phyloP scores from a whole-genome alignment of 2,888 invertebrate genomes.

The Epirrhoe alternata region DNA sequence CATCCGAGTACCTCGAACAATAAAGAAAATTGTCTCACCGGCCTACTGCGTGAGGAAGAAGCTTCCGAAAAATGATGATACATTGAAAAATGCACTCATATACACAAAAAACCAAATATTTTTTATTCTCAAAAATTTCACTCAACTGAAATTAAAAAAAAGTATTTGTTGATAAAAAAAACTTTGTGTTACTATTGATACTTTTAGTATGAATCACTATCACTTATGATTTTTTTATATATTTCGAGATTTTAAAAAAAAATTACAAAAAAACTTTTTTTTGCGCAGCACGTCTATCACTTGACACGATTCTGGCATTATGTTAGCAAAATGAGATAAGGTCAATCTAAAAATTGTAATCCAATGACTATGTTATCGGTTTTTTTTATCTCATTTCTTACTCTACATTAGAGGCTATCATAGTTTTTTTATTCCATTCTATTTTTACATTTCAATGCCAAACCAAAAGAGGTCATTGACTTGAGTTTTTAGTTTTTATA shows the following conservation, averaged over 20 bases:
- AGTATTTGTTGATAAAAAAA: background rate
- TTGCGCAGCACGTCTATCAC: constrained; percentile 12
- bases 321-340: constrained; percentile 14
- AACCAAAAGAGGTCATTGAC: constrained; percentile 35
- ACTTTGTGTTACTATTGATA: background rate
- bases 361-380: constrained; percentile 3
- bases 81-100: constrained; percentile 13
- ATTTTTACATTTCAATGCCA: constrained; percentile 1
- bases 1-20: background rate
- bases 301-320: constrained; percentile 8
- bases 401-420: background rate
- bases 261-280: background rate
- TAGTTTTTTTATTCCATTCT: background rate
- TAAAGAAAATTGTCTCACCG: constrained; percentile 22
- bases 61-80: constrained; percentile 16
- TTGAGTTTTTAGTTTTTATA: background rate
- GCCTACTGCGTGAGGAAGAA: constrained; percentile 9
- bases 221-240: background rate
- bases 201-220: background rate
- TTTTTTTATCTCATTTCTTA: background rate
- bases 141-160: background rate
- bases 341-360: constrained; percentile 15
- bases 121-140: background rate
- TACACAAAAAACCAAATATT: background rate
- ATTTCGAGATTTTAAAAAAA: no score